Conservation (phyloP, 2,888 invertebrate genomes). For the Drosophila helvetica region DNA sequence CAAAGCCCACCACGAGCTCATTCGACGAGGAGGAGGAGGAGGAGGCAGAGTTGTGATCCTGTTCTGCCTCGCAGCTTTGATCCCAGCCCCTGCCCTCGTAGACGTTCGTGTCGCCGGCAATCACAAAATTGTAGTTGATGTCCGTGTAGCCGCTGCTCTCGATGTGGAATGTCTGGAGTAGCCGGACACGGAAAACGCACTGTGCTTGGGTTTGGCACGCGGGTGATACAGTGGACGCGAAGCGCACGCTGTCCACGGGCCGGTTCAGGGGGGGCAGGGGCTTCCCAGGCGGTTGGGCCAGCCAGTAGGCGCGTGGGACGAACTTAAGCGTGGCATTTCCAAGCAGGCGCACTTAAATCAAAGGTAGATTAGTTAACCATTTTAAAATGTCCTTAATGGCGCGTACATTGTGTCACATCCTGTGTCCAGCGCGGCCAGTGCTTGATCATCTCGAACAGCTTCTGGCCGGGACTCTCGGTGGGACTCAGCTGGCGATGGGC, state of each 20-base stretch:
- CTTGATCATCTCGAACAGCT: slow-evolving; percentile 87
- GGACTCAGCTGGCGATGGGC: slow-evolving; percentile 88
- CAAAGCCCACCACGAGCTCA: slow-evolving; percentile 86
- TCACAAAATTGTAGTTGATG: slow-evolving; percentile 90
- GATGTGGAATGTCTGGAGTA: slow-evolving; percentile 88
- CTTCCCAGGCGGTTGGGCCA: slow-evolving; percentile 60
- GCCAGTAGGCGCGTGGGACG: slow-evolving; percentile 58
- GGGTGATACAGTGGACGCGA: slow-evolving; percentile 42
- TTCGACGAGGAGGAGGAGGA: slow-evolving; percentile 82
- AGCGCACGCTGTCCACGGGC: slow-evolving; percentile 52
- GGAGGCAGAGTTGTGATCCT: slow-evolving; percentile 59
- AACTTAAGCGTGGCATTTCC: slow-evolving; percentile 62
- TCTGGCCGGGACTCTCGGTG: slow-evolving; percentile 89
- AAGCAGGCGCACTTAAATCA: slow-evolving; percentile 52
- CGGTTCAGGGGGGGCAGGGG: slow-evolving; percentile 22
- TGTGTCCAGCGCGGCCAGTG: slow-evolving; percentile 88
- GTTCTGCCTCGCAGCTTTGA: slow-evolving; percentile 85
- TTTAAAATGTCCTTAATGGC: too few relatives aligned
- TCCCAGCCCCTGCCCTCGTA: slow-evolving; percentile 91
- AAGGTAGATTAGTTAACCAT: background rate
- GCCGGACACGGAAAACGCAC: slow-evolving; percentile 86
- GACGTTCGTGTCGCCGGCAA: slow-evolving; percentile 90
- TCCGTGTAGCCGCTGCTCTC: slow-evolving; percentile 86
- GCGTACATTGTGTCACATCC: slow-evolving; percentile 55
- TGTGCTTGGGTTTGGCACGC: slow-evolving; percentile 68